Conservation (phyloP, 2,888 invertebrate genomes). For the Brachypterus glaber region DNA sequence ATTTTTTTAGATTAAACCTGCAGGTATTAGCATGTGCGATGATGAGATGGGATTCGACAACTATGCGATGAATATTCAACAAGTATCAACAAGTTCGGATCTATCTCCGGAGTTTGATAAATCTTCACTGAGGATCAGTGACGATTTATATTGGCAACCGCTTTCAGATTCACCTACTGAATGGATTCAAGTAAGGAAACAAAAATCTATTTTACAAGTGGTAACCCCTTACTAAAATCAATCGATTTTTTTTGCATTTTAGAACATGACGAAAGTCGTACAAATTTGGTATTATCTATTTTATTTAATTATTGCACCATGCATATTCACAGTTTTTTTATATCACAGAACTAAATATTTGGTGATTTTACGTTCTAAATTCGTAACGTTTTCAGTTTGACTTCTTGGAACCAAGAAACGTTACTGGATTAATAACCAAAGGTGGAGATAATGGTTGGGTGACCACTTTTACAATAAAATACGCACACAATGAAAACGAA, state of each 20-base stretch:
- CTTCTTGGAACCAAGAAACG: slow-evolving; percentile 62
- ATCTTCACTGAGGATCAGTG: slow-evolving; percentile 42
- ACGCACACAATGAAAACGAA: slow-evolving; percentile 58
- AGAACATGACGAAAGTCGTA: too few relatives aligned
- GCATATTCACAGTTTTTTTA: too few relatives aligned
- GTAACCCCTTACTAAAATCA: too few relatives aligned
- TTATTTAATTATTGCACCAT: too few relatives aligned
- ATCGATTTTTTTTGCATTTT: too few relatives aligned
- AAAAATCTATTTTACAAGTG: slow-evolving; percentile 3
- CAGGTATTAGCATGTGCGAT: too few relatives aligned
- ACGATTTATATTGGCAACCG: slow-evolving; percentile 55
- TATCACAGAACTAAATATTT: too few relatives aligned
- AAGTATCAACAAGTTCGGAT: slow-evolving; percentile 58
- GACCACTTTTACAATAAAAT: slow-evolving; percentile 60
- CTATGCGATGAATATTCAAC: slow-evolving; percentile 50
- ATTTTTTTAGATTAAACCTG: too few relatives aligned
- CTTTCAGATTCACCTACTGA: slow-evolving; percentile 57
- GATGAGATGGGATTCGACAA: slow-evolving; percentile 66
- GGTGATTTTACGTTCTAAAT: too few relatives aligned
- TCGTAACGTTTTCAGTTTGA: slow-evolving; percentile 63
- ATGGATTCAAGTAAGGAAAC: slow-evolving; percentile 51
- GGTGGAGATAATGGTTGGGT: slow-evolving; percentile 67
- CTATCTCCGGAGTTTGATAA: slow-evolving; percentile 36
- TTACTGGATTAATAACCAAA: slow-evolving; percentile 70
- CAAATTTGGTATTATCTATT: too few relatives aligned